phyloP scores from a whole-genome alignment of 2,797 vertebrate species.

The Eleutherodactylus coqui region DNA sequence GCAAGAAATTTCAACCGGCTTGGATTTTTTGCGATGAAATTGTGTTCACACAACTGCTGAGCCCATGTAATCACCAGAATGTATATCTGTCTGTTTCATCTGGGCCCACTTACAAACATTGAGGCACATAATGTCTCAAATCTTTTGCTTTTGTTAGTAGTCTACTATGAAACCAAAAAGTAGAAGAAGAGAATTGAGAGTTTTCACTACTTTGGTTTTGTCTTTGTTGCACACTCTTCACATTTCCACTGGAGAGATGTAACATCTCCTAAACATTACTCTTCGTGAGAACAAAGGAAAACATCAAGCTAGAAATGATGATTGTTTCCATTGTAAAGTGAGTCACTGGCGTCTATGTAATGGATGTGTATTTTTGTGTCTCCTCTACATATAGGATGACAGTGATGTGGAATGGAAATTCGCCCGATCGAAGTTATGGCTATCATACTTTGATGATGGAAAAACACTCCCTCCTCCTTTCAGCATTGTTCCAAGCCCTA shows the following conservation, averaged over 20 bases:
- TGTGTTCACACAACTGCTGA: no score
- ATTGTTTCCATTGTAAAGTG: slow-evolving; percentile 11
- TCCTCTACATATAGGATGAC: slow-evolving; percentile 82
- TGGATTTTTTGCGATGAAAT: no score
- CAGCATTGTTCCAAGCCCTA: slow-evolving; percentile 92
- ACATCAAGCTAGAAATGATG: not conserved
- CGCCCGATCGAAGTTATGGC: slow-evolving; percentile 94
- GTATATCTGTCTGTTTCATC: no score
- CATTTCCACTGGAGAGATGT: not conserved
- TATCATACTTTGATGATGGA: slow-evolving; percentile 92
- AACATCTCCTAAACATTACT: not conserved
- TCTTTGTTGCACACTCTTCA: not conserved
- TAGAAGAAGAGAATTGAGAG: not conserved
- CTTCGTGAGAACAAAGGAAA: not conserved
- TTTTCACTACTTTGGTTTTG: not conserved
- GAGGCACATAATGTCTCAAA: no score
- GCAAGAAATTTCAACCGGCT: no score
- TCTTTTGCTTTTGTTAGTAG: no score
- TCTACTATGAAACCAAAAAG: not conserved
- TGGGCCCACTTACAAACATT: no score
- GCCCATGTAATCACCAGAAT: no score
- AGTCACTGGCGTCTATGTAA: not conserved
- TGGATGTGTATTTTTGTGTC: slow-evolving; percentile 36
- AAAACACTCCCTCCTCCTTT: slow-evolving; percentile 92
- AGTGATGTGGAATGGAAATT: slow-evolving; percentile 98